Base-by-base conservation (phyloP, 2,888 invertebrate species). In the Unio delphinus region DNA sequence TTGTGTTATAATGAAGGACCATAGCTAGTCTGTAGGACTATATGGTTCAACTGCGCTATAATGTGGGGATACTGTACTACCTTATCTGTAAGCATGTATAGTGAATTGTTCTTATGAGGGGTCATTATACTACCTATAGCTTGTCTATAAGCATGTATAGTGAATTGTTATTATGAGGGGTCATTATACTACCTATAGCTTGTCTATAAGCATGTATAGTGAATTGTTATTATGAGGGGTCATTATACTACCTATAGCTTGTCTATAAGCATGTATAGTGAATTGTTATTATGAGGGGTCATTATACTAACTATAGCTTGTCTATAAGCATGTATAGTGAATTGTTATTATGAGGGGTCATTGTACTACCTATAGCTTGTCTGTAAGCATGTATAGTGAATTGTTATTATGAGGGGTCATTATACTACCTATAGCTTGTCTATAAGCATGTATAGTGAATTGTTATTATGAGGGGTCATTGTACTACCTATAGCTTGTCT, bases 401-500 rank as follows among this genome's bases (percentile, higher is more conserved):
- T 3, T 8, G 8, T 15, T 45, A 15, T 15, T 2, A 45, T 45
- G 15, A 45, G 15, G 15, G 3, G 3, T 0, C 3, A 45, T 15
- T 45, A 15, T 11, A 45, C 11, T 91, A 96, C 96, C 97, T 83
- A 98, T 95, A 62, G 99, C 99, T 90, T 97, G 96, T 84, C 98
- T 92, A 89, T 99, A 99, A 85, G 98, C 96, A 87, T 98, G 96
- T 88, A 99, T 98, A n/a, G 99, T 23, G 23, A 23, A 23, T 23
- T 23, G 23, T 23, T 23, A 23, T 23, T 23, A 23, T 23, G 23
- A 23, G 23, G 34, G 4, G 6, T 7, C 20, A n/a, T 11, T 30
- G 20, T 30, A 17, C 11, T 6, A 11, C 17, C 45, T 26, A 28
- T 62, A 28, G 62, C 99, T 90, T 97, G 96, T 84, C 98, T 92